Evolutionary conservation across 37 sponge, comb jelly and placozoan genomes (phyloP).

Genomic region (Axinella damicornis): DNA sequence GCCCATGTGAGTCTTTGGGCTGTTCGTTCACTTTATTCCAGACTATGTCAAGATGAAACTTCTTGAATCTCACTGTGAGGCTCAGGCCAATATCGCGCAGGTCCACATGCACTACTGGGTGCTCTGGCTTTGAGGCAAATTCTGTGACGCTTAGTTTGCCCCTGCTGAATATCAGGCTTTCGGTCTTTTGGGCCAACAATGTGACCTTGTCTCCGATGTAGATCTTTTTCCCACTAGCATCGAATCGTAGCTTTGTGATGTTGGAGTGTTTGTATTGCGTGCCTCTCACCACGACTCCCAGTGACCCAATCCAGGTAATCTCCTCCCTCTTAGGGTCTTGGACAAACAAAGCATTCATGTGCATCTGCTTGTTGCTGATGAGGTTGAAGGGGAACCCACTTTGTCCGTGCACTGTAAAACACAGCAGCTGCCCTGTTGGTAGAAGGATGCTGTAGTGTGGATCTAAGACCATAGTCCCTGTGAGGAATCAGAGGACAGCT

Average conservation of each 20-base stretch:
- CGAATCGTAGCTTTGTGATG: conserved; percentile 25
- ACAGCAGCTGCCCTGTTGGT: conserved; percentile 39
- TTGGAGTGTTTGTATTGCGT: conserved; percentile 12
- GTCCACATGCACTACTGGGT: conserved; percentile 16
- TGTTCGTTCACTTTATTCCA: conserved; percentile 30
- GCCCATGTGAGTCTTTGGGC: conserved; percentile 30
- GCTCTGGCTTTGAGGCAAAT: neutral
- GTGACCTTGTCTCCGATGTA: conserved; percentile 18
- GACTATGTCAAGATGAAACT: conserved; percentile 28
- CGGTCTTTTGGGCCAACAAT: conserved; percentile 5
- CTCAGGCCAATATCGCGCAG: conserved; percentile 27
- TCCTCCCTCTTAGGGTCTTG: conserved; percentile 23
- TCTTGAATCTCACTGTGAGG: conserved; percentile 33
- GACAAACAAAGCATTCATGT: conserved; percentile 43
- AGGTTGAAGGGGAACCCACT: conserved; percentile 38
- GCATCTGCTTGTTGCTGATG: conserved; percentile 40
- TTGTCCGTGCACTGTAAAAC: conserved; percentile 47
- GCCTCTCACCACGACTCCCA: conserved; percentile 35
- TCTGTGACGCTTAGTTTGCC: conserved; percentile 31
- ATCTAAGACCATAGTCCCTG: conserved; percentile 8
- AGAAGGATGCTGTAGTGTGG: conserved; percentile 54
- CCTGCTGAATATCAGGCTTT: neutral
- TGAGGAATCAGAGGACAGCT: no score
- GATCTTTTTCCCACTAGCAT: conserved; percentile 1
- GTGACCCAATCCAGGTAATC: conserved; percentile 44